phyloP scores from a whole-genome alignment of 2,888 invertebrate genomes.

The Callyntrura guangdongensis region DNA sequence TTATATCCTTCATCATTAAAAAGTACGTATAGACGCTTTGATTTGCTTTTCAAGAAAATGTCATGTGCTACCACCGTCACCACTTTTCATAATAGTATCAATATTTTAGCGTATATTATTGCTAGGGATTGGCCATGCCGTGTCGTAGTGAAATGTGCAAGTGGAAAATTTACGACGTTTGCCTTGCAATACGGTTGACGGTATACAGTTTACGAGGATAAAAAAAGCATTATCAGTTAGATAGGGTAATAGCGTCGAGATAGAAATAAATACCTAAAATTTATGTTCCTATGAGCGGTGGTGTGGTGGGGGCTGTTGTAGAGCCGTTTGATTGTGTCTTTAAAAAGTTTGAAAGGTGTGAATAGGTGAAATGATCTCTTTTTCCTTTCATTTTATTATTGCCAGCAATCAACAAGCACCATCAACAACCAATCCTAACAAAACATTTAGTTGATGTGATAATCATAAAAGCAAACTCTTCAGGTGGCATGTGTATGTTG shows the following conservation, averaged over 20 bases:
- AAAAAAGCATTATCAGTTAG: background rate
- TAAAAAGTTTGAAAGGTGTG: slow-evolving; percentile 61
- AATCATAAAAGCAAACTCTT: background rate
- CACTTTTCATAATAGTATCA: slow-evolving; percentile 17
- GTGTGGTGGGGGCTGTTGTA: too few relatives aligned
- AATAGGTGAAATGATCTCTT: slow-evolving; percentile 61
- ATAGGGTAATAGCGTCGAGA: background rate
- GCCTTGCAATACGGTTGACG: slow-evolving; percentile 4
- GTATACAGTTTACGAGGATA: background rate
- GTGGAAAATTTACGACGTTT: slow-evolving; percentile 33
- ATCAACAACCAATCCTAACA: background rate
- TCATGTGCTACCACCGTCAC: background rate
- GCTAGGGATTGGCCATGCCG: slow-evolving; percentile 37
- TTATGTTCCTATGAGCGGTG: too few relatives aligned
- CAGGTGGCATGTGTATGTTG: background rate
- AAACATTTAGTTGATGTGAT: background rate
- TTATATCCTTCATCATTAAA: background rate
- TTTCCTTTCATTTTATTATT: slow-evolving; percentile 33
- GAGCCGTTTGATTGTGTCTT: slow-evolving; percentile 28
- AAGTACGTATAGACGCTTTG: background rate
- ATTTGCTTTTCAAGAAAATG: slow-evolving; percentile 2
- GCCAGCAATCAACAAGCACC: background rate
- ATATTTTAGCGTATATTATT: slow-evolving; percentile 39
- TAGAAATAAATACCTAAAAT: too few relatives aligned
- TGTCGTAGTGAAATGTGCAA: slow-evolving; percentile 23